Evolutionary conservation across 2,113 vertebrate genomes (phyloP).

Genomic region (Ptilonorhynchus violaceus): DNA sequence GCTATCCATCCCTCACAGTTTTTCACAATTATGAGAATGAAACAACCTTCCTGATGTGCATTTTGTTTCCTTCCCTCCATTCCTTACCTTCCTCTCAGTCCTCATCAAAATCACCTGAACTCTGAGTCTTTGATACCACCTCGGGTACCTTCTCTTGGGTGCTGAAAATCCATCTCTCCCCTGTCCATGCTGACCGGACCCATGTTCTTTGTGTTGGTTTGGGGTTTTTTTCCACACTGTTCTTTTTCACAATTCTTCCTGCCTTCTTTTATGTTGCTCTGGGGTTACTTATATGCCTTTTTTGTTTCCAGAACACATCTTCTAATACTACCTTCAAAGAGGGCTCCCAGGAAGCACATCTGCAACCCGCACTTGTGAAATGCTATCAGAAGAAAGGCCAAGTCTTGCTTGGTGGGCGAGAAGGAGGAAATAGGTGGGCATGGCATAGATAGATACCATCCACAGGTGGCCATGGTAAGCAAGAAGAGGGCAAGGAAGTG

Average conservation of each 20-base stretch:
- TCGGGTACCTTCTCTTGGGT: neutral
- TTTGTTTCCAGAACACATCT: neutral
- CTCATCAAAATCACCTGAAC: neutral
- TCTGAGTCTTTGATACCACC: neutral
- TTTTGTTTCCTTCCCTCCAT: neutral
- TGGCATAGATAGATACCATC: neutral
- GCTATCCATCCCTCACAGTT: neutral
- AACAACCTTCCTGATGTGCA: neutral
- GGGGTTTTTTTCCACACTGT: fast-evolving
- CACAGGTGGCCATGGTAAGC: neutral
- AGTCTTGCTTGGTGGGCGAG: neutral
- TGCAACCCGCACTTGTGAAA: neutral
- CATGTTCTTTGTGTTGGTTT: neutral
- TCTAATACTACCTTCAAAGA: neutral
- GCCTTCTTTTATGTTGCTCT: neutral
- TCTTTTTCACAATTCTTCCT: neutral
- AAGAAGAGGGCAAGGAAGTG: neutral
- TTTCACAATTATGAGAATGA: neutral
- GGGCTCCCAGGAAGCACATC: neutral
- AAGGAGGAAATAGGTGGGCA: neutral
- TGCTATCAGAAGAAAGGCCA: neutral
- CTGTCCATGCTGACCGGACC: neutral
- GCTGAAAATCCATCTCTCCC: neutral
- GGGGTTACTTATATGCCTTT: fast-evolving
- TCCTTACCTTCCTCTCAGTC: neutral